Conservation (phyloP, 2,888 invertebrate genomes). For the Diaprepes abbreviatus region DNA sequence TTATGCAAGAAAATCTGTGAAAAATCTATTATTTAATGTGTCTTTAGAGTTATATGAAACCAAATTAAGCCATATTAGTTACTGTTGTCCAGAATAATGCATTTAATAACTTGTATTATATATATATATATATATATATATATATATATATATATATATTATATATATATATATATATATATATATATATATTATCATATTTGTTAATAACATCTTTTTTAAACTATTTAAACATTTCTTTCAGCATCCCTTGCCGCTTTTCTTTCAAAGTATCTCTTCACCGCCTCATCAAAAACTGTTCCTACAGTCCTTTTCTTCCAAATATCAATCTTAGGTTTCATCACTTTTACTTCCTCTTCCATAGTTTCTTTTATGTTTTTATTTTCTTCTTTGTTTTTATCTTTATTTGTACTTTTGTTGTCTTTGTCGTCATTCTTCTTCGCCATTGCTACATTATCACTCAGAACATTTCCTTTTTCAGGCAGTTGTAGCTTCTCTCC, state of each 20-base stretch:
- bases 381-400: constrained; percentile 46
- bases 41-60: no score
- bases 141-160: neutral
- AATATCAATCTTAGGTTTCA: constrained; percentile 75
- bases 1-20: no score
- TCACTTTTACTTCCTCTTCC: constrained; percentile 51
- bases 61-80: no score
- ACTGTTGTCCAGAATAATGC: no score
- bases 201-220: neutral
- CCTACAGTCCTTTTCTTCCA: constrained; percentile 91
- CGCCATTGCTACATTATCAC: constrained; percentile 45
- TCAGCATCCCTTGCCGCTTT: constrained; percentile 70
- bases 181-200: neutral
- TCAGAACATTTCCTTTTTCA: constrained; percentile 48
- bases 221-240: constrained; percentile 7
- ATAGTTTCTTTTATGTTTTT: constrained; percentile 49
- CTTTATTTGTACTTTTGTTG: constrained; percentile 46
- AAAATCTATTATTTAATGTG: no score
- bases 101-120: neutral
- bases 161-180: neutral
- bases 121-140: constrained; percentile 1
- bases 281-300: constrained; percentile 80
- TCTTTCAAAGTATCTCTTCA: constrained; percentile 82
- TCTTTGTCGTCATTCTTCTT: constrained; percentile 46
- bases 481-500: constrained; percentile 50